Base-by-base conservation (phyloP, 1,140 invertebrate genomes). In the Drusus annulatus region DNA sequence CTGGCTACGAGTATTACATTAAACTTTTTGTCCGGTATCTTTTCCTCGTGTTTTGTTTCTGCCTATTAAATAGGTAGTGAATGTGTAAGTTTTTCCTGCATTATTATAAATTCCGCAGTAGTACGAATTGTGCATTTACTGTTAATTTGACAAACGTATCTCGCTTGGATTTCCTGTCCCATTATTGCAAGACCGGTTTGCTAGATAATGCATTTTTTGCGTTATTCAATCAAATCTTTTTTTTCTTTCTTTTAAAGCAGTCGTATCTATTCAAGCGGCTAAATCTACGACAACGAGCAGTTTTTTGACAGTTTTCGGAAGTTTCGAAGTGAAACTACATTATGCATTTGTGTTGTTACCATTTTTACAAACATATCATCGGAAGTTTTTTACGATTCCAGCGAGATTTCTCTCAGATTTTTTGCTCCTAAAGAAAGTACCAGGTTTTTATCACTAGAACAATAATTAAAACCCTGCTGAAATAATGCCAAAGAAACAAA, bases 231-330 rank as follows among this genome's bases (percentile, higher is more conserved):
- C 28, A 19, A 36, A 45, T 45, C 10, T 68, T 68, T n/a, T 68
- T 68, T 60, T 23, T 45, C 25, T 71, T 21, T 71, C 51, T 13
- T 71, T 51, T 23, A 23, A 19, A 65, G n/a, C 8, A 71, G 13
- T 71, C 68, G 68, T 71, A 51, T 13, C 68, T 51, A 71, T 51
- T 52, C 68, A 71, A 23, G 45, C 68, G 68, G 2, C 31, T 65
- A 23, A 31, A 63, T 25, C 62, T 65, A 25, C 25, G 31, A 68
- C 63, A 68, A 65, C 25, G n/a, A 15, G 13, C 62, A 60, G 17
- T 60, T 60, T 56, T 60, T 60, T 23, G 17, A 13, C 17, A 19
- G 23, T 21, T 3, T 60, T 60, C 23, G 56, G 56, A 60, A 45
- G 10, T 45, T 60, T 60, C 56, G 17, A 45, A 60, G 54, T 21